Evolutionary conservation across 2,797 vertebrate species (phyloP).

Genomic region (Huso huso): DNA sequence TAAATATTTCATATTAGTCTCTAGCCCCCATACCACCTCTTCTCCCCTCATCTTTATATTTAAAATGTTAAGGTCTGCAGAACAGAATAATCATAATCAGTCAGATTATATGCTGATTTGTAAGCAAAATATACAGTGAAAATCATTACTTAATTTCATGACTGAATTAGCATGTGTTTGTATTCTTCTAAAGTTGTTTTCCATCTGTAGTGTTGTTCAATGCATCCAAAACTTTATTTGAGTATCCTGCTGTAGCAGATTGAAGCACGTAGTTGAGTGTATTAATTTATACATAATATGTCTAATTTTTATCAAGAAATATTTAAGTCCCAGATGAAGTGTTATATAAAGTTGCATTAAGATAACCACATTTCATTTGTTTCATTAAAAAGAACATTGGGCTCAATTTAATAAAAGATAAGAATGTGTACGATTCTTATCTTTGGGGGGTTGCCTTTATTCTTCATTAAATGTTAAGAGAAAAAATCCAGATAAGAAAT

Average conservation of each 20-base stretch:
- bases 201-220: conserved; percentile 13
- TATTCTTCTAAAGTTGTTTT: conserved; percentile 50
- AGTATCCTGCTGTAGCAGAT: too few relatives aligned
- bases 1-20: conserved; percentile 32
- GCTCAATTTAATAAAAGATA: too few relatives aligned
- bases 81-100: conserved; percentile 68
- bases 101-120: conserved; percentile 66
- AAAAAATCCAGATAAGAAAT: neutral
- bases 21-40: conserved; percentile 2
- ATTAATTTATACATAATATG: too few relatives aligned
- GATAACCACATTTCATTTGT: too few relatives aligned
- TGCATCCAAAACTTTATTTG: too few relatives aligned
- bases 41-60: conserved; percentile 45
- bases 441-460: neutral
- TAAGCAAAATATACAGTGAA: conserved; percentile 46
- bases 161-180: conserved; percentile 57
- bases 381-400: too few relatives aligned
- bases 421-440: too few relatives aligned
- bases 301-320: too few relatives aligned
- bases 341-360: too few relatives aligned
- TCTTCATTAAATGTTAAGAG: neutral
- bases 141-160: conserved; percentile 57
- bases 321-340: too few relatives aligned
- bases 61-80: conserved; percentile 61
- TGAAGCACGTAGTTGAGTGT: too few relatives aligned